Base-by-base conservation (phyloP, 2,797 vertebrate genomes). In the Bucorvus abyssinicus region DNA sequence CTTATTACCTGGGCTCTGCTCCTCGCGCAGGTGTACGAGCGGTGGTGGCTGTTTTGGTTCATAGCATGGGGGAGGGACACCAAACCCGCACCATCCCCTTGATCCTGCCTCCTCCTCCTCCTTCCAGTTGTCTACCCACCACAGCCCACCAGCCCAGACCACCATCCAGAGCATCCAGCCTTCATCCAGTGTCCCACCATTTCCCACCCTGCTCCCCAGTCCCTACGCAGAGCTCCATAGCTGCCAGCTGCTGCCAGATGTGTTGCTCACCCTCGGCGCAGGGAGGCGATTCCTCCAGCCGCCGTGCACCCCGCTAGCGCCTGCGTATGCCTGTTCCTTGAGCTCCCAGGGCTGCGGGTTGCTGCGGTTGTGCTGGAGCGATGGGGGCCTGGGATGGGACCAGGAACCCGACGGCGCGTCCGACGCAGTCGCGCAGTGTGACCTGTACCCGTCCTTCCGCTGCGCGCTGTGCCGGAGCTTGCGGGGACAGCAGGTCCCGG, bases 1-100 rank as follows among this genome's bases (percentile, higher is more conserved):
- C 74, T 76, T 90, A 24, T 52, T 95, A 85, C 75, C 68, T 89
- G 94, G 78, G 87, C 68, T 91, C 68, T 91, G 93, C 92, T 93
- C 84, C 85, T 75, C 73, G 61, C 2, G 10, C 89, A 92, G 82
- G 82, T 93, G 82, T 83, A 67, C 27, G 73, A 93, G 65, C 40
- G 1, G 53, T 34, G 70, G 55, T 89, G 82, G 79, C 84, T 44
- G 59, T 70, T 90, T 52, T 34, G 36, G 81, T 73, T 89, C 36
- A 3, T 12, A 15, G 87, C 20, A 64, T 44, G 30, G 27, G n/a
- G 26, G 7, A 17, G 22, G 29, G 12, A 36, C 10, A 47, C 10
- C 6, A 67, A 87, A 45, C n/a, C 52, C 44, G 14, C n/a, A 15
- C 63, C 63, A 22, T 52, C 82, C 7, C 42, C 29, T 76, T 29